A percentile compares a stretch with the other conserved stretches of the same genome.
Evolutionary conservation across 2,113 vertebrate genomes (phyloP).

Genomic region (Paracanthobrama guichenoti): DNA sequence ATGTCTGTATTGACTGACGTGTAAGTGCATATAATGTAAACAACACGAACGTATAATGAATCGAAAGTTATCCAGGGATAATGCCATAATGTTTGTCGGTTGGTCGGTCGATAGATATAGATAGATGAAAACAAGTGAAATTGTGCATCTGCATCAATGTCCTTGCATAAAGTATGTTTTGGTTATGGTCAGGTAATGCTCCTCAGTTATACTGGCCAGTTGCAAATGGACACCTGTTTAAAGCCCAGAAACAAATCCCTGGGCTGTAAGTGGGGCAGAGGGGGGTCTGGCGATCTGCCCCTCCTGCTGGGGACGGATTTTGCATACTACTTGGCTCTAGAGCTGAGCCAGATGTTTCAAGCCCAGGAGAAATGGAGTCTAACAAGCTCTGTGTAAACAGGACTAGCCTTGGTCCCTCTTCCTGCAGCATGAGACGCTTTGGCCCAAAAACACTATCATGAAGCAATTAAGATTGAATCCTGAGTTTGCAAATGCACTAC

Average conservation of each 20-base stretch:
- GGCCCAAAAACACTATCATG: slow-evolving; percentile 12
- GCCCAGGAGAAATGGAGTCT: slow-evolving; percentile 59
- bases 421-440: slow-evolving; percentile 61
- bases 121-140: background rate
- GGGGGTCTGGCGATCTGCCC: slow-evolving; percentile 17
- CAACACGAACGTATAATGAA: no score
- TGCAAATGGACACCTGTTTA: slow-evolving; percentile 26
- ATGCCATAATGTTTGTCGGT: no score
- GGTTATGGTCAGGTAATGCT: background rate
- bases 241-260: slow-evolving; percentile 12
- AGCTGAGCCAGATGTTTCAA: slow-evolving; percentile 64
- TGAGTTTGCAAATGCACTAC: slow-evolving; percentile 6
- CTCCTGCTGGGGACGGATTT: slow-evolving; percentile 10
- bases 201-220: background rate
- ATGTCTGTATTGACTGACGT: no score
- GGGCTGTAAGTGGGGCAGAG: background rate
- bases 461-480: slow-evolving; percentile 7
- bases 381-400: slow-evolving; percentile 65
- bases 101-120: background rate
- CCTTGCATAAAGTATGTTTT: background rate
- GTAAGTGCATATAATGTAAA: no score
- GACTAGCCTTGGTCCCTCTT: slow-evolving; percentile 54
- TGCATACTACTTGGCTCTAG: slow-evolving; percentile 54
- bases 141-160: background rate
- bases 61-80: no score